Conservation (phyloP, 1,140 invertebrate genomes). For the Whitmania pigra region DNA sequence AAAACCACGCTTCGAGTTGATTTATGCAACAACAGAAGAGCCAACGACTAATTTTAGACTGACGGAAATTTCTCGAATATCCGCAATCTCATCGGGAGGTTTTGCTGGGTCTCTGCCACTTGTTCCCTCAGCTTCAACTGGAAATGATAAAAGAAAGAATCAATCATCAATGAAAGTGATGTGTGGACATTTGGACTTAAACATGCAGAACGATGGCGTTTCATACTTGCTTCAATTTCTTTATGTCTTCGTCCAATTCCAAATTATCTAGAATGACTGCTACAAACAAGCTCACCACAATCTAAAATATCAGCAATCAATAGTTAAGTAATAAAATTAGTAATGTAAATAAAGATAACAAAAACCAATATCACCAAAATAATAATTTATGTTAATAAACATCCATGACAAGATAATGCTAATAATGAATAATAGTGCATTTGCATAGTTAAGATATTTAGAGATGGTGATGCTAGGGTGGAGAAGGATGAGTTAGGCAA, state of each 20-base stretch:
- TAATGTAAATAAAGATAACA: too few relatives aligned
- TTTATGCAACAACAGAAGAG: not conserved
- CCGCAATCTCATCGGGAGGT: constrained; percentile 78
- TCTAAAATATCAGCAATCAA: constrained; percentile 49
- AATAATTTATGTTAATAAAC: too few relatives aligned
- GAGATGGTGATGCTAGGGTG: too few relatives aligned
- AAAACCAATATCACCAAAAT: too few relatives aligned
- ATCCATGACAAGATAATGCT: too few relatives aligned
- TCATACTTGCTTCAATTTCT: constrained; percentile 80
- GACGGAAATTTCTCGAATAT: constrained; percentile 95
- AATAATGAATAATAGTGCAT: too few relatives aligned
- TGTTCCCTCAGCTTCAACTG: constrained; percentile 82
- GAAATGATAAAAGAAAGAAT: constrained; percentile 21
- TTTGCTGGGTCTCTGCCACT: constrained; percentile 84
- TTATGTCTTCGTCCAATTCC: constrained; percentile 97
- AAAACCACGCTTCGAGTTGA: not conserved
- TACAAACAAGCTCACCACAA: constrained; percentile 97
- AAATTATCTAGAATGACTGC: constrained; percentile 99
- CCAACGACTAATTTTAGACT: constrained; percentile 23
- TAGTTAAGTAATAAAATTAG: not conserved
- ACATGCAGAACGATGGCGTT: not conserved
- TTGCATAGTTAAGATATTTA: too few relatives aligned
- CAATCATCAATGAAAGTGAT: not conserved
- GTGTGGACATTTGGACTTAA: not conserved
- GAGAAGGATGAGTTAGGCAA: too few relatives aligned